Evolutionary conservation across 1,140 invertebrate species (phyloP), one percentile per base, ranked within the genome.

Genomic region (Sarcophaga peregrina): DNA sequence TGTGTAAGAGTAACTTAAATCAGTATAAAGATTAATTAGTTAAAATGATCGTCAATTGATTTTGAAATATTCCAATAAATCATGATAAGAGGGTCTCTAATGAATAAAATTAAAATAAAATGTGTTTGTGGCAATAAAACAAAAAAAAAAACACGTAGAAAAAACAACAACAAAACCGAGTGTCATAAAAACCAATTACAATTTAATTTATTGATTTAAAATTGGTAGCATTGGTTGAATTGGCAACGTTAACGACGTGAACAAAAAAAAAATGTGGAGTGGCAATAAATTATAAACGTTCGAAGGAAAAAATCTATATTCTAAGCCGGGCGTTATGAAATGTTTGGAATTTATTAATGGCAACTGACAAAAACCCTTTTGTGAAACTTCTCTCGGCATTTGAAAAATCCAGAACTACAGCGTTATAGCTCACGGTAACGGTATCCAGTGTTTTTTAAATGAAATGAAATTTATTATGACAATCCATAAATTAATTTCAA

Each of bases 31-130:
- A 68, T 68, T 17, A 20, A 68, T 68, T 68, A 68, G 62, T 20
- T 25, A 68, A 68, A 68, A 68, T 68, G 17, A 68, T 68, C 62
- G 62, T 68, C 62, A 68, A 68, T 68, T 68, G 62, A 68, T 68
- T 68, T 68, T 25, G 62, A 68, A 68, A 68, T 68, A 20, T 68
- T 68, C 20, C 62, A 68, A 68, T 68, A 68, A 68, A 68, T 68
- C 62, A 68, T 68, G n/a, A 68, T 68, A 68, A 68, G 62, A 68
- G 62, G 9, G n/a, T 68, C 25, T 37, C 25, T 2, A 68, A 68
- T 20, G 17, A 7, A 68, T 20, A 17, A 68, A 68, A 68, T 58
- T 58, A 58, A 58, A 58, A 58, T 58, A 58, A 37, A 37, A 37
- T 37, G 25, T 37, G 25, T 13, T 58, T 13, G 7, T 58, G n/a